A percentile compares a stretch with the other conserved stretches of the same genome.
Conservation (phyloP, 2,797 vertebrate species). For the Acropternis orthonyx region DNA sequence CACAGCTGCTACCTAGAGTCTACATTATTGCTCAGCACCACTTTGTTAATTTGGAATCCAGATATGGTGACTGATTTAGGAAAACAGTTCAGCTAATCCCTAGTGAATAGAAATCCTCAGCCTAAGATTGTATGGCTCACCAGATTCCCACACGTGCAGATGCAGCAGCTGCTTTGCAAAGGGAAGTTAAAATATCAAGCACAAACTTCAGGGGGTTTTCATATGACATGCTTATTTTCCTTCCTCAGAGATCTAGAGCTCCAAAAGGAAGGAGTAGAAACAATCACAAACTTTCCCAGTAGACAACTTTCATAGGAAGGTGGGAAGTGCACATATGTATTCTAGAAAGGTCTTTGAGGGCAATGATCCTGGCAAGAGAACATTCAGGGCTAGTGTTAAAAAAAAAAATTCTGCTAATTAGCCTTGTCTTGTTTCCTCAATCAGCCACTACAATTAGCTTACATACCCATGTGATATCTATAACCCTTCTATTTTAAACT, state of each 20-base stretch:
- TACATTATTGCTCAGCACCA: constrained; percentile 60
- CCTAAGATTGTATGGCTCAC: constrained; percentile 43
- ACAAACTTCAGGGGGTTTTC: constrained; percentile 19
- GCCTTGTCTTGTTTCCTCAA: background rate
- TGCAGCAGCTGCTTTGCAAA: constrained; percentile 55
- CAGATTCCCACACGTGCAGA: constrained; percentile 65
- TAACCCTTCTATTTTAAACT: background rate
- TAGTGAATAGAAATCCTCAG: constrained; percentile 64
- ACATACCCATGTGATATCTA: background rate
- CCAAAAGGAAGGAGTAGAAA: constrained; percentile 14
- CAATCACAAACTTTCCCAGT: background rate
- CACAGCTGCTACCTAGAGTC: constrained; percentile 63
- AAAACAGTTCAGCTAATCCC: constrained; percentile 67
- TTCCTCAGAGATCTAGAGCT: background rate
- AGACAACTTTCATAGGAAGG: background rate
- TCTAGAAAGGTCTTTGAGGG: background rate
- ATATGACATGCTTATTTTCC: constrained; percentile 11
- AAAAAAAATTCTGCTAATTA: background rate
- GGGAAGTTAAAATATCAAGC: constrained; percentile 56
- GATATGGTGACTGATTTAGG: constrained; percentile 68
- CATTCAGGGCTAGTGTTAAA: background rate
- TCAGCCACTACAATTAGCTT: background rate
- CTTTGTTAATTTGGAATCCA: constrained; percentile 69
- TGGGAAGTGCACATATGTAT: background rate
- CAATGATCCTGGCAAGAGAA: background rate